These are phyloP conservation scores for Pterophyllum scalare DNA, from an alignment of 2,113 vertebrate species.

Conservation along the genomic window DNA sequence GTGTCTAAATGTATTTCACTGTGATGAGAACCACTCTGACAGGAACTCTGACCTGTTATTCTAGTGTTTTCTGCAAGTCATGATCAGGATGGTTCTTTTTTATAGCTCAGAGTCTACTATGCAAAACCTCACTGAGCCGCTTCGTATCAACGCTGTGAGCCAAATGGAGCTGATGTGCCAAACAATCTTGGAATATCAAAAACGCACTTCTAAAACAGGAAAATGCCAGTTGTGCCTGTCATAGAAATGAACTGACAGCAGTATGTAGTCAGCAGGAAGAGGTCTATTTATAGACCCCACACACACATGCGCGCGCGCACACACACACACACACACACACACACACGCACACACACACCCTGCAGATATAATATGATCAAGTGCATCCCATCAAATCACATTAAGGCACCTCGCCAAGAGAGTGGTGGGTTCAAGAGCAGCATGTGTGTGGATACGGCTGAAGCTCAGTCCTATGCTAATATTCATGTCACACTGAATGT, in stretches of 20 bases:
- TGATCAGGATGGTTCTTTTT: not conserved
- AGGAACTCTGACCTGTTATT: not conserved
- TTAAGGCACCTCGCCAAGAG: conserved; percentile 22
- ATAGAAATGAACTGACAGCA: not conserved
- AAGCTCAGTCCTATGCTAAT: not conserved
- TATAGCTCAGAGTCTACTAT: not conserved
- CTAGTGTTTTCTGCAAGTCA: not conserved
- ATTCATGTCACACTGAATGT: not conserved
- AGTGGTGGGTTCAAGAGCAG: not conserved
- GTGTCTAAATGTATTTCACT: not conserved
- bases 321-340: not conserved
- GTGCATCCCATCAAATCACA: conserved; percentile 50
- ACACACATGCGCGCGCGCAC: too few relatives aligned
- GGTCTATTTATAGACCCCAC: conserved; percentile 31
- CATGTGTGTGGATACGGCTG: not conserved
- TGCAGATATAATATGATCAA: conserved; percentile 39
- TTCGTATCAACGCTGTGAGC: not conserved
- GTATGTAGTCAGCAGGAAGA: not conserved
- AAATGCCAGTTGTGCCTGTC: not conserved
- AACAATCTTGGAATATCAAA: not conserved
- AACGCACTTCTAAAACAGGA: not conserved
- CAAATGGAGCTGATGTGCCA: not conserved
- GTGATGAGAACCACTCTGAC: not conserved
- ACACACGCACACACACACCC: not conserved
- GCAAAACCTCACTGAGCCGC: not conserved